Percentiles rank a stretch among this genome's conserved stretches.
phyloP scores from a whole-genome alignment of 2,113 vertebrate species.

The Genyomyrus donnyi region DNA sequence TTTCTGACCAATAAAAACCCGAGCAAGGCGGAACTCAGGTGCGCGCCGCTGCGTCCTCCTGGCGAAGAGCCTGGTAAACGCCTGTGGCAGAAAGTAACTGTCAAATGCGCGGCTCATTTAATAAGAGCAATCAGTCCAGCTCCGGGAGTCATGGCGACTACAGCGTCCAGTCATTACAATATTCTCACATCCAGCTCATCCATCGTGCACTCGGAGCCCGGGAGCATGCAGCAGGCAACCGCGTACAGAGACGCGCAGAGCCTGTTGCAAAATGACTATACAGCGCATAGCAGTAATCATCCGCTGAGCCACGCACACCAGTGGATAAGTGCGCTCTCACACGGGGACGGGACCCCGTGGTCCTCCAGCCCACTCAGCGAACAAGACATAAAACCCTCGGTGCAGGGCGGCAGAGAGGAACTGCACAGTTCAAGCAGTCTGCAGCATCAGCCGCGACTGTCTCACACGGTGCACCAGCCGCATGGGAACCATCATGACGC shows the following conservation, averaged over 20 bases:
- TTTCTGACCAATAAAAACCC: constrained; percentile 79
- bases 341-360: constrained; percentile 80
- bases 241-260: constrained; percentile 85
- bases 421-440: constrained; percentile 71
- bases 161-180: constrained; percentile 95
- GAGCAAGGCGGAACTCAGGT: constrained; percentile 78
- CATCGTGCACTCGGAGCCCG: constrained; percentile 80
- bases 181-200: constrained; percentile 83
- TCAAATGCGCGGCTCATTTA: constrained; percentile 79
- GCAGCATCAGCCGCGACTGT: constrained; percentile 69
- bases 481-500: constrained; percentile 75
- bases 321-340: constrained; percentile 89
- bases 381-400: constrained; percentile 86
- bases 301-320: constrained; percentile 94
- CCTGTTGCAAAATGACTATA: constrained; percentile 76
- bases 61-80: constrained; percentile 74
- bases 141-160: constrained; percentile 88
- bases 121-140: constrained; percentile 77
- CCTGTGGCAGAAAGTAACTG: constrained; percentile 81
- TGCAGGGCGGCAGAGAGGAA: constrained; percentile 72
- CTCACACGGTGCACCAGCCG: constrained; percentile 72
- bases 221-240: constrained; percentile 84
- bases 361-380: constrained; percentile 79
- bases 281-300: constrained; percentile 80
- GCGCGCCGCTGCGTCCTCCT: constrained; percentile 77